Evolutionary conservation across 2,888 invertebrate genomes (phyloP).

Genomic region (Ochropleura plecta): DNA sequence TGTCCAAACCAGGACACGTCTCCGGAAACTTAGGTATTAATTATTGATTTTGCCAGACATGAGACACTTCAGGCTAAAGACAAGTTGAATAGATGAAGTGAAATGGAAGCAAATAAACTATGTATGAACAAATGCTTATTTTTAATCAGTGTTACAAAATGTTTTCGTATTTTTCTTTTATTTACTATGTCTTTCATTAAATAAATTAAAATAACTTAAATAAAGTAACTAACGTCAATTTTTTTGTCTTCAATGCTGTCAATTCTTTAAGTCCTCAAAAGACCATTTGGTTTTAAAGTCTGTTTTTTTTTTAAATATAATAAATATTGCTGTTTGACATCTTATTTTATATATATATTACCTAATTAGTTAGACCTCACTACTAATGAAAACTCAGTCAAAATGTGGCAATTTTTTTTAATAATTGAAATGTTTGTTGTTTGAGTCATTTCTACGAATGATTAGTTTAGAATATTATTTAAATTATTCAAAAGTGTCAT

Average conservation of each 20-base stretch:
- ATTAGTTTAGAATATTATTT: too few relatives aligned
- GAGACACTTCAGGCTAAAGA: slow-evolving; percentile 8
- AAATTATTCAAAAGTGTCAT: too few relatives aligned
- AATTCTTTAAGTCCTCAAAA: too few relatives aligned
- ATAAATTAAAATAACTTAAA: too few relatives aligned
- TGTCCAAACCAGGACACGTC: slow-evolving; percentile 40
- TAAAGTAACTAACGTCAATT: too few relatives aligned
- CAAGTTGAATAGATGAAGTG: slow-evolving; percentile 60
- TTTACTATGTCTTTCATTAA: too few relatives aligned
- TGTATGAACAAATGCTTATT: not conserved
- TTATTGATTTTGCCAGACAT: slow-evolving; percentile 50
- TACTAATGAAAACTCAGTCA: too few relatives aligned
- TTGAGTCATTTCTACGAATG: not conserved
- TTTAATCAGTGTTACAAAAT: not conserved
- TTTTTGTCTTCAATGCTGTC: too few relatives aligned
- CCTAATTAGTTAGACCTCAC: too few relatives aligned
- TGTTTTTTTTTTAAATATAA: not conserved
- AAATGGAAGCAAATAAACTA: slow-evolving; percentile 3
- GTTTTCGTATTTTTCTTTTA: not conserved
- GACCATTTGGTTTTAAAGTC: not conserved
- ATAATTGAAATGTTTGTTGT: too few relatives aligned
- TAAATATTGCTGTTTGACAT: not conserved
- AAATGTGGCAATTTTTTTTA: too few relatives aligned
- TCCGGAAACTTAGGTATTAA: slow-evolving; percentile 51
- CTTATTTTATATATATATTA: not conserved